Conservation (phyloP, 2,888 invertebrate species). For the Bimastos eiseni region DNA sequence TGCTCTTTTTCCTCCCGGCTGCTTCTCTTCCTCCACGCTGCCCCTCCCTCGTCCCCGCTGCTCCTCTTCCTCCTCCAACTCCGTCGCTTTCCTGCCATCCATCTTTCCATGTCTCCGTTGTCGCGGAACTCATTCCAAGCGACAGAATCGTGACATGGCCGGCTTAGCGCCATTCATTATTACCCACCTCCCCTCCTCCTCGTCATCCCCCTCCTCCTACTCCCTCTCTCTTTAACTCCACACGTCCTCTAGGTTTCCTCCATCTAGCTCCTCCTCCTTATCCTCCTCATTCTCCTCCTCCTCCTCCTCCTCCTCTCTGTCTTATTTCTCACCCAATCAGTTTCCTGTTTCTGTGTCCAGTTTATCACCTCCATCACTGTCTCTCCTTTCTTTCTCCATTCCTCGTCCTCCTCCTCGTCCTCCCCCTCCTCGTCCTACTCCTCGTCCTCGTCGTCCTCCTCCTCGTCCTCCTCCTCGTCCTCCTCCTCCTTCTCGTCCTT, state of each 20-base stretch:
- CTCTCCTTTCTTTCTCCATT: not conserved
- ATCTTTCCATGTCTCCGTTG: slow-evolving; percentile 6
- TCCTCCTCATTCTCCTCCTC: not conserved
- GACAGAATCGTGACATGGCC: slow-evolving; percentile 2
- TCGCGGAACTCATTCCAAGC: slow-evolving; percentile 6
- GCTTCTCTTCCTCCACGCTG: not conserved
- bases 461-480: not conserved
- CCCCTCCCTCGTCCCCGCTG: too few species aligned
- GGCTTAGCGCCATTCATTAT: slow-evolving; percentile 13
- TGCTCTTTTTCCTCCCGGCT: too few species aligned
- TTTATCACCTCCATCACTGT: not conserved
- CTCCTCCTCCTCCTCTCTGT: not conserved
- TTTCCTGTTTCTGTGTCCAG: not conserved
- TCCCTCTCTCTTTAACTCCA: not conserved
- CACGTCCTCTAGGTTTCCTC: not conserved
- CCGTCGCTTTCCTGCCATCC: not conserved
- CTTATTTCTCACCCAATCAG: not conserved
- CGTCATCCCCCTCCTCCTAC: not conserved
- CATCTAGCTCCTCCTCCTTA: not conserved
- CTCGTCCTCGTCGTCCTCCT: not conserved
- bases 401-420: too few species aligned
- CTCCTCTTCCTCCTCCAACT: not conserved
- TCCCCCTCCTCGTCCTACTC: too few species aligned
- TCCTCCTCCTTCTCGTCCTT: too few species aligned
- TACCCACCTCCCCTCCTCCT: not conserved